Percentiles rank a stretch among this genome's conserved stretches.
These are phyloP conservation scores for Vanessa cardui DNA, from an alignment of 2,888 invertebrate species.

Conservation along the genomic window DNA sequence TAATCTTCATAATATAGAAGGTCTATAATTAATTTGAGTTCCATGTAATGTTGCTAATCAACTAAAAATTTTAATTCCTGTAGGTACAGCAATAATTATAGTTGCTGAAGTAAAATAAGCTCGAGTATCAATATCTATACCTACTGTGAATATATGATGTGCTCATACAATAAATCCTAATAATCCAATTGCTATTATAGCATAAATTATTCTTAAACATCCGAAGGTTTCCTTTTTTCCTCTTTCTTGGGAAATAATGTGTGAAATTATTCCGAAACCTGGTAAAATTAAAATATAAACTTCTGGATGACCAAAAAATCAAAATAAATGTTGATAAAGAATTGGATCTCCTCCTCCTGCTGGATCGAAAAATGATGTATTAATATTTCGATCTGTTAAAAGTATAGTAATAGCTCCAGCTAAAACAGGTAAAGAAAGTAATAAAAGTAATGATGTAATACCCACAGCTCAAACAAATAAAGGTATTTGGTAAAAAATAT, in stretches of 20 bases:
- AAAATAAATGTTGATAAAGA: conserved; percentile 76
- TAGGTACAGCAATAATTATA: conserved; percentile 93
- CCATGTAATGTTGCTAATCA: conserved; percentile 84
- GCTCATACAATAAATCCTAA: conserved; percentile 93
- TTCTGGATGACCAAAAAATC: conserved; percentile 94
- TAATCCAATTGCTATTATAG: conserved; percentile 91
- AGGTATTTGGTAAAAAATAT: conserved; percentile 5
- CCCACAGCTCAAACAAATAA: conserved; percentile 3
- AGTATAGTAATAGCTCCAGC: conserved; percentile 92
- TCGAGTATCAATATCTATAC: conserved; percentile 92
- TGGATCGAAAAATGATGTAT: conserved; percentile 91
- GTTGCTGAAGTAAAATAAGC: conserved; percentile 93
- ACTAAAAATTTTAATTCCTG: conserved; percentile 92
- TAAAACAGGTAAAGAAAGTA: conserved; percentile 88
- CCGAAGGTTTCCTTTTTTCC: conserved; percentile 90
- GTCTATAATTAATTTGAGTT: conserved; percentile 17
- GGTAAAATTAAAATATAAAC: conserved; percentile 94
- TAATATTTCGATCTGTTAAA: conserved; percentile 91
- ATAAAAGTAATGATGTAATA: conserved; percentile 69
- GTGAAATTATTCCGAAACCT: conserved; percentile 91
- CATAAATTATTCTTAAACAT: conserved; percentile 89
- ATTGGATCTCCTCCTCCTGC: conserved; percentile 59
- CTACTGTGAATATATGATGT: conserved; percentile 93
- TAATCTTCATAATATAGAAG: conserved; percentile 18
- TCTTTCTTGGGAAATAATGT: conserved; percentile 89